phyloP scores from a whole-genome alignment of 2,888 invertebrate genomes.

The Lacanobia oleracea region DNA sequence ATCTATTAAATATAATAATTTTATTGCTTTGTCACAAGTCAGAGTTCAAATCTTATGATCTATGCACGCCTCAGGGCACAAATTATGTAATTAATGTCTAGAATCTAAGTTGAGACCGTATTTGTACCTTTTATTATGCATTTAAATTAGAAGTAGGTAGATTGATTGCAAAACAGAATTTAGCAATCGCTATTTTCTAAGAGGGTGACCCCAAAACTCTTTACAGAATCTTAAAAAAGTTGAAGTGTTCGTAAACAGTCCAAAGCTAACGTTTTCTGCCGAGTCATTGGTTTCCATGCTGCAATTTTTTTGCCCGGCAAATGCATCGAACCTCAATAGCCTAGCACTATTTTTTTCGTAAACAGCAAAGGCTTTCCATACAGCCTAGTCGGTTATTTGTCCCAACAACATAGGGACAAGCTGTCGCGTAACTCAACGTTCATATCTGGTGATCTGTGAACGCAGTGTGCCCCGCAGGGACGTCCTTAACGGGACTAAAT shows the following conservation, averaged over 20 bases:
- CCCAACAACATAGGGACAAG: slow-evolving; percentile 47
- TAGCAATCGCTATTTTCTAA: not conserved
- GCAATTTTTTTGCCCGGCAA: not conserved
- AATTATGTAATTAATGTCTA: slow-evolving; percentile 42
- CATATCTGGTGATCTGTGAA: slow-evolving; percentile 89
- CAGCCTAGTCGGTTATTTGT: slow-evolving; percentile 51
- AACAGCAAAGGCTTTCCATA: not conserved
- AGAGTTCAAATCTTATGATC: slow-evolving; percentile 31
- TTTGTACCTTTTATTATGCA: slow-evolving; percentile 24
- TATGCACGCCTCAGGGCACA: slow-evolving; percentile 24
- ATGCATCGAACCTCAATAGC: not conserved
- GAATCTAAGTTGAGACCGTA: slow-evolving; percentile 19
- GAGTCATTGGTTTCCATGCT: no score
- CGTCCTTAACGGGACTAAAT: slow-evolving; percentile 77
- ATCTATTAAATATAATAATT: slow-evolving; percentile 19
- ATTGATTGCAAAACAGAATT: not conserved
- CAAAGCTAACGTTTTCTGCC: no score
- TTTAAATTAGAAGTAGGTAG: slow-evolving; percentile 4
- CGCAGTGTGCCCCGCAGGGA: slow-evolving; percentile 73
- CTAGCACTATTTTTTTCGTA: not conserved
- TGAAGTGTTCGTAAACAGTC: no score
- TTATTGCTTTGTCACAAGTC: slow-evolving; percentile 20
- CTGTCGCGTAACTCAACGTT: slow-evolving; percentile 77
- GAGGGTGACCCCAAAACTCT: not conserved
- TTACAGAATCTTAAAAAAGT: no score